phyloP scores from a whole-genome alignment of 2,888 invertebrate genomes.

The Drosophila macrospina region DNA sequence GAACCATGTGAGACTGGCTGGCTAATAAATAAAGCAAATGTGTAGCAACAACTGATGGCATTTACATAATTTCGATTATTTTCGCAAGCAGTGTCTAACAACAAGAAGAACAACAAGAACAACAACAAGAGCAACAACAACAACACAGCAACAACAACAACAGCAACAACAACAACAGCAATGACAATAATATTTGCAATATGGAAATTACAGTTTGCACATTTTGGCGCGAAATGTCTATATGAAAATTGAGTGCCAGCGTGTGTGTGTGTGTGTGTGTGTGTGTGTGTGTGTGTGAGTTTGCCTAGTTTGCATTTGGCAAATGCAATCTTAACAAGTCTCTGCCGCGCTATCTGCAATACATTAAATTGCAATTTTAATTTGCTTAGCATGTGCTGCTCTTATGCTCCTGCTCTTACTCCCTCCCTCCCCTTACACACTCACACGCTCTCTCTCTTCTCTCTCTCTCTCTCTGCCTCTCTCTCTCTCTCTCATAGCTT shows the following conservation, averaged over 20 bases:
- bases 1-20: constrained; percentile 15
- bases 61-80: constrained; percentile 79
- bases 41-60: constrained; percentile 34
- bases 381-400: constrained; percentile 64
- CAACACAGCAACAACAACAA: constrained; percentile 19
- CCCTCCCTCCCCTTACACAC: constrained; percentile 12
- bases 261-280: constrained; percentile 12
- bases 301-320: constrained; percentile 67
- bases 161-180: constrained; percentile 12
- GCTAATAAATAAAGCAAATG: constrained; percentile 60
- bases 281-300: constrained; percentile 14
- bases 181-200: constrained; percentile 46
- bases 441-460: constrained; percentile 1
- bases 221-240: constrained; percentile 73
- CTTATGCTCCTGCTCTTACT: constrained; percentile 11
- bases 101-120: constrained; percentile 14
- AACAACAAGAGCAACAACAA: constrained; percentile 6
- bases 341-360: constrained; percentile 58
- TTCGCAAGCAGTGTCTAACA: constrained; percentile 36
- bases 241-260: constrained; percentile 65
- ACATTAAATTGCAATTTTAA: constrained; percentile 79
- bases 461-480: constrained; percentile 14
- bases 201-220: constrained; percentile 71
- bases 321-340: constrained; percentile 71
- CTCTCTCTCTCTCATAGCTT: constrained; percentile 17